These are phyloP conservation scores for Drosophila greeni DNA, from an alignment of 2,888 invertebrate species.

Conservation along the genomic window DNA sequence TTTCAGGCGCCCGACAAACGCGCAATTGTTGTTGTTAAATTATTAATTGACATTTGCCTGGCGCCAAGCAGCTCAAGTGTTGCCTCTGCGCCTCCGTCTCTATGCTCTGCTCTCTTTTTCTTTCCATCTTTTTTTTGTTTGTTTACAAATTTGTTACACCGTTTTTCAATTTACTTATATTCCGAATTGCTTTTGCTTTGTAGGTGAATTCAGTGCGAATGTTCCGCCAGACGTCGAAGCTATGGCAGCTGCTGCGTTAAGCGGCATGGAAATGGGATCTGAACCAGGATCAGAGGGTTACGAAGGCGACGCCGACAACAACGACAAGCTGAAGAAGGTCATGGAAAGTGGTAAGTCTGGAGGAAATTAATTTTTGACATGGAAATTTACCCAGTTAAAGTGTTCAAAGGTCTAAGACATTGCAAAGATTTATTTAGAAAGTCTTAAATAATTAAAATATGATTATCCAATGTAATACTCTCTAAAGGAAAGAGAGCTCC, in stretches of 20 bases:
- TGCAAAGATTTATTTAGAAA: not conserved
- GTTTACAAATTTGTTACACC: slow-evolving; percentile 50
- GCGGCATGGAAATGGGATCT: slow-evolving; percentile 36
- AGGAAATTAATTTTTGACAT: too few relatives aligned
- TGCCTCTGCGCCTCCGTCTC: slow-evolving; percentile 30
- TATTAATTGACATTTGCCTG: slow-evolving; percentile 57
- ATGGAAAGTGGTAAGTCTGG: slow-evolving; percentile 45
- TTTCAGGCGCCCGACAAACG: slow-evolving; percentile 54
- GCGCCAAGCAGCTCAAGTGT: slow-evolving; percentile 52
- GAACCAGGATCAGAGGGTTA: slow-evolving; percentile 17
- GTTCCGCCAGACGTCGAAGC: slow-evolving; percentile 37
- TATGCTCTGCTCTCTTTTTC: slow-evolving; percentile 1
- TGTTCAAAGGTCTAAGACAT: not conserved
- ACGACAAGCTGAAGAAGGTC: slow-evolving; percentile 43
- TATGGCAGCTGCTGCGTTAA: slow-evolving; percentile 37
- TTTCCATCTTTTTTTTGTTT: slow-evolving; percentile 10
- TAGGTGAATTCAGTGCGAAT: slow-evolving; percentile 50
- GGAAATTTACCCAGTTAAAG: not conserved
- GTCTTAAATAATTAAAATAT: not conserved
- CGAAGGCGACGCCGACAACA: slow-evolving; percentile 15
- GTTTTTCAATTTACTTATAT: slow-evolving; percentile 48
- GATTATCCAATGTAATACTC: too few relatives aligned
- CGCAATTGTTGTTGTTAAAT: slow-evolving; percentile 52
- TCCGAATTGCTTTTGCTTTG: slow-evolving; percentile 25
- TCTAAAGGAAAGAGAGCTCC: not conserved